phyloP scores from a whole-genome alignment of 1,140 invertebrate species.

The Ceratina australensis region DNA sequence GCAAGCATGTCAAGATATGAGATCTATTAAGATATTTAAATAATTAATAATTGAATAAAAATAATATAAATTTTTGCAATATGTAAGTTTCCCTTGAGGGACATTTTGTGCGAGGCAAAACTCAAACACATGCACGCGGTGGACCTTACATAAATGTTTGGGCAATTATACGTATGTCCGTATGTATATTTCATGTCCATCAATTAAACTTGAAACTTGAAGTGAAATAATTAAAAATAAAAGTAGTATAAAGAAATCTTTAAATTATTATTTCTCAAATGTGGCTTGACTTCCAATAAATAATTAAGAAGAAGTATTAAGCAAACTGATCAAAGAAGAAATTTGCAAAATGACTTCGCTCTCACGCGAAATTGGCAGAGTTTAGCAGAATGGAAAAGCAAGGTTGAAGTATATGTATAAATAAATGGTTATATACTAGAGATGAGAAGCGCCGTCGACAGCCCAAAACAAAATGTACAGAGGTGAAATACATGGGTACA shows the following conservation, averaged over 20 bases:
- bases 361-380: neutral
- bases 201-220: slow-evolving; percentile 1
- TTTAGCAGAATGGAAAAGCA: neutral
- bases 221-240: neutral
- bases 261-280: no score
- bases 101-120: no score
- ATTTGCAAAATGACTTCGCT: slow-evolving; percentile 6
- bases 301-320: neutral
- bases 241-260: neutral
- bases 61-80: neutral
- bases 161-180: neutral
- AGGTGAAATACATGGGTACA: neutral
- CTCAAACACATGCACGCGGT: no score
- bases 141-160: no score
- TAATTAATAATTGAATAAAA: neutral
- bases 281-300: neutral
- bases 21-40: slow-evolving; percentile 9
- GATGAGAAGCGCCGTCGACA: slow-evolving; percentile 10
- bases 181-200: neutral
- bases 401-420: neutral
- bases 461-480: slow-evolving; percentile 22
- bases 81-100: no score
- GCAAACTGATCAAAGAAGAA: neutral
- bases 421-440: neutral
- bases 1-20: slow-evolving; percentile 27